phyloP scores from a whole-genome alignment of 2,797 vertebrate species.

The Alauda arvensis region DNA sequence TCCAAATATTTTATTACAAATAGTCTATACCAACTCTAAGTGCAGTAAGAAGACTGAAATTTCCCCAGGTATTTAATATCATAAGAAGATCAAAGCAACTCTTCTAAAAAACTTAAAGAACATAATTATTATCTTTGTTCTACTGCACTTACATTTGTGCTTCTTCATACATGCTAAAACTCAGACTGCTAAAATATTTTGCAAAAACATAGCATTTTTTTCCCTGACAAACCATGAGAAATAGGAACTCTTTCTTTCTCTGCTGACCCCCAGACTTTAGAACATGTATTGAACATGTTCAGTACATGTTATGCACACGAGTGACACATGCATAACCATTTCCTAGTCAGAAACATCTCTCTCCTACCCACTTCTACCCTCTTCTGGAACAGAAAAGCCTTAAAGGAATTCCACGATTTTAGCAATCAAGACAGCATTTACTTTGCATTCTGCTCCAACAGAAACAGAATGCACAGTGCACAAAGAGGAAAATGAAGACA shows the following conservation, averaged over 20 bases:
- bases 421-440: not conserved
- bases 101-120: not conserved
- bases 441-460: not conserved
- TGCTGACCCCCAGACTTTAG: not conserved
- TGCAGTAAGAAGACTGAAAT: not conserved
- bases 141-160: not conserved
- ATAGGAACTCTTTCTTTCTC: not conserved
- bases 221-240: not conserved
- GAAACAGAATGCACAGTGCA: not conserved
- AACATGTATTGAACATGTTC: not conserved
- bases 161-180: not conserved
- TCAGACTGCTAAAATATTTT: not conserved
- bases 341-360: not conserved
- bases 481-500: not conserved
- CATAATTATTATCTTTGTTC: not conserved
- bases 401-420: not conserved
- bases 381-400: not conserved
- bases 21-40: not conserved
- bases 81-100: not conserved
- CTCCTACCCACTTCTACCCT: not conserved
- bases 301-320: not conserved
- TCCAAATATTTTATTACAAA: not conserved
- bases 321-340: not conserved
- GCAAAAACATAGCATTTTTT: not conserved
- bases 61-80: not conserved